Conservation (phyloP, 2,888 invertebrate genomes). For the Drosophila greeni region DNA sequence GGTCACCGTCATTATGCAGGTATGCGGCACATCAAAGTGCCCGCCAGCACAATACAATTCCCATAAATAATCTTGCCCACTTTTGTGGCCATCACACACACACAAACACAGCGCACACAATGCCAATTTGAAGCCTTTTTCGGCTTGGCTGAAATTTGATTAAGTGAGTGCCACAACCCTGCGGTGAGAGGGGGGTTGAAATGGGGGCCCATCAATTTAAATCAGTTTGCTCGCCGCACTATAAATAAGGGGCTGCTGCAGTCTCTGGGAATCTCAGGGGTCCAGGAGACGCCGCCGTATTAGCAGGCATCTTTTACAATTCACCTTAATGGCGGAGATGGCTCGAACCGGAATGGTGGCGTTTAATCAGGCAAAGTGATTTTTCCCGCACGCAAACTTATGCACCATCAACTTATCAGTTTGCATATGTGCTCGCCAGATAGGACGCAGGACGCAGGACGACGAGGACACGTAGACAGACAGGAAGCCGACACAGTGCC, state of each 20-base stretch:
- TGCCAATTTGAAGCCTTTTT: constrained; percentile 48
- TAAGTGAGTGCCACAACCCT: constrained; percentile 63
- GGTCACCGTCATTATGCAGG: constrained; percentile 33
- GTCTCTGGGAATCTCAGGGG: constrained; percentile 12
- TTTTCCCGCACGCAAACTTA: constrained; percentile 45
- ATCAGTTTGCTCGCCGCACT: constrained; percentile 61
- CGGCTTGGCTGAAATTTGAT: constrained; percentile 64
- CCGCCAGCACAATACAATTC: constrained; percentile 45
- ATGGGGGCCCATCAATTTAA: constrained; percentile 64
- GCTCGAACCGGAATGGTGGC: constrained; percentile 55
- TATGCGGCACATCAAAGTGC: constrained; percentile 35
- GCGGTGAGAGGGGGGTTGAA: constrained; percentile 17
- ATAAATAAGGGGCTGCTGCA: constrained; percentile 61
- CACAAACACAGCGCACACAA: constrained; percentile 10
- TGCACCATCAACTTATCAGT: constrained; percentile 61
- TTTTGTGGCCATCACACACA: constrained; percentile 16
- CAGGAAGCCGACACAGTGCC: constrained; percentile 61
- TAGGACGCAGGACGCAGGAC: constrained; percentile 18
- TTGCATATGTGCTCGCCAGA: constrained; percentile 35
- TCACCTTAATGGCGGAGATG: constrained; percentile 62
- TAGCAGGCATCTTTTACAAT: constrained; percentile 73
- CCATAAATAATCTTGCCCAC: constrained; percentile 47
- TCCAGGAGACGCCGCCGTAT: constrained; percentile 42
- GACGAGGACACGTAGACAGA: constrained; percentile 49
- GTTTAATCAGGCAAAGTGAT: constrained; percentile 75